Conservation (phyloP, 2,888 invertebrate genomes). For the Mythimna loreyi region DNA sequence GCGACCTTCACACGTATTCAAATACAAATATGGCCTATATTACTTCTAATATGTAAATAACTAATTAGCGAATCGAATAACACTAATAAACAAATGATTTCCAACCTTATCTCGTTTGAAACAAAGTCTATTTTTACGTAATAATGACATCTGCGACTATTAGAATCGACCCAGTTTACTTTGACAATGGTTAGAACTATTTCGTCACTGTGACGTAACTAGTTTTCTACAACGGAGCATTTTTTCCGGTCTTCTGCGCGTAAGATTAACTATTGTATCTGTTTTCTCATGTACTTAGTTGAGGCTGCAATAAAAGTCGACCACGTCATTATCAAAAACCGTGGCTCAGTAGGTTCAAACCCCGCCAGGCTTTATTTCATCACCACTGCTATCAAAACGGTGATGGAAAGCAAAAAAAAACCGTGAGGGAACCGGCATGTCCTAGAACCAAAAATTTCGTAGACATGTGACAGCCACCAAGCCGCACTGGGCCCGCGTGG, state of each 20-base stretch:
- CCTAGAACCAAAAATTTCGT: too few species aligned
- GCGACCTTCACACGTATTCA: slow-evolving; percentile 23
- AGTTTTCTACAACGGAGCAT: slow-evolving; percentile 22
- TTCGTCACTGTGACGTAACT: slow-evolving; percentile 48
- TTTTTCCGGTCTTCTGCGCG: slow-evolving; percentile 18
- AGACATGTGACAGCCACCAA: too few species aligned
- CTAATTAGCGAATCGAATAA: slow-evolving; percentile 20
- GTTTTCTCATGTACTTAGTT: slow-evolving; percentile 17
- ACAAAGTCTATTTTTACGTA: slow-evolving; percentile 19
- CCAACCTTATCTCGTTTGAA: background rate
- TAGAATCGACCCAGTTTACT: slow-evolving; percentile 53
- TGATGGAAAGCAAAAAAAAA: too few species aligned
- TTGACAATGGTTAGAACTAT: slow-evolving; percentile 51
- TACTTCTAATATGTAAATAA: slow-evolving; percentile 8
- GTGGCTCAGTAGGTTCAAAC: too few species aligned
- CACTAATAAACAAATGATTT: background rate
- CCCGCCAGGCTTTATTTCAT: too few species aligned
- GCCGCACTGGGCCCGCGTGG: too few species aligned
- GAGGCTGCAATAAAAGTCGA: too few species aligned
- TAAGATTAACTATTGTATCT: slow-evolving; percentile 28
- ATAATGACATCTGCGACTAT: slow-evolving; percentile 39
- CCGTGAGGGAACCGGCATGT: too few species aligned
- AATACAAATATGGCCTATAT: slow-evolving; percentile 35
- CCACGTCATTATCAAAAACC: too few species aligned
- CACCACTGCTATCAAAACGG: too few species aligned